Conservation (phyloP, 2,888 invertebrate species). For the Cerastis rubricosa region DNA sequence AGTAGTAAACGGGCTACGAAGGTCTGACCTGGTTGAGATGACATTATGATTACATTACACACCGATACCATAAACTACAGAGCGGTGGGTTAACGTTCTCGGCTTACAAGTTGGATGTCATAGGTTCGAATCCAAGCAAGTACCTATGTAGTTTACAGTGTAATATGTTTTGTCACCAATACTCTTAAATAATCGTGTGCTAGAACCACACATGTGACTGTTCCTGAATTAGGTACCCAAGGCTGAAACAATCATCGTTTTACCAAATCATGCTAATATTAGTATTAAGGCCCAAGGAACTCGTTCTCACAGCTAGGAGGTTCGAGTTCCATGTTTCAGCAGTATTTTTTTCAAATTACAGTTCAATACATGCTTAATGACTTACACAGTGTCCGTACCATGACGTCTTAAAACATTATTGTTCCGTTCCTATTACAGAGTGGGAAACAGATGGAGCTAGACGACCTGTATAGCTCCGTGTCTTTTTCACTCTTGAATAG, state of each 20-base stretch:
- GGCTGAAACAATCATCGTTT: too few species aligned
- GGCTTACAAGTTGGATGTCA: neutral
- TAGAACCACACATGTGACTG: neutral
- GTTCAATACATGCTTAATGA: neutral
- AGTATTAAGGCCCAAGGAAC: too few species aligned
- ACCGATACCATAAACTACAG: neutral
- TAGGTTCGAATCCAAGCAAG: neutral
- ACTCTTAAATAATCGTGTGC: neutral
- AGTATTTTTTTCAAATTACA: neutral
- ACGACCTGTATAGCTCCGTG: too few species aligned
- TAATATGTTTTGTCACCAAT: neutral
- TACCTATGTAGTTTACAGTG: neutral
- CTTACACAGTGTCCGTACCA: neutral
- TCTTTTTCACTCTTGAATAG: too few species aligned
- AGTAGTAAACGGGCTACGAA: constrained; percentile 10
- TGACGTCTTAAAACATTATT: too few species aligned
- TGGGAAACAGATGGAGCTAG: too few species aligned
- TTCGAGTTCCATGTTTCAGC: neutral
- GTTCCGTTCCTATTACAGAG: too few species aligned
- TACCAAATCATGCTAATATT: too few species aligned
- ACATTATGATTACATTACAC: constrained; percentile 19
- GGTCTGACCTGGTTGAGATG: constrained; percentile 28
- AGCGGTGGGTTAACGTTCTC: neutral
- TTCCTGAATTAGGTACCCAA: too few species aligned
- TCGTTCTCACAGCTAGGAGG: neutral